These are phyloP conservation scores for Anisognathus igniventris DNA, from an alignment of 2,797 vertebrate species.

Conservation along the genomic window DNA sequence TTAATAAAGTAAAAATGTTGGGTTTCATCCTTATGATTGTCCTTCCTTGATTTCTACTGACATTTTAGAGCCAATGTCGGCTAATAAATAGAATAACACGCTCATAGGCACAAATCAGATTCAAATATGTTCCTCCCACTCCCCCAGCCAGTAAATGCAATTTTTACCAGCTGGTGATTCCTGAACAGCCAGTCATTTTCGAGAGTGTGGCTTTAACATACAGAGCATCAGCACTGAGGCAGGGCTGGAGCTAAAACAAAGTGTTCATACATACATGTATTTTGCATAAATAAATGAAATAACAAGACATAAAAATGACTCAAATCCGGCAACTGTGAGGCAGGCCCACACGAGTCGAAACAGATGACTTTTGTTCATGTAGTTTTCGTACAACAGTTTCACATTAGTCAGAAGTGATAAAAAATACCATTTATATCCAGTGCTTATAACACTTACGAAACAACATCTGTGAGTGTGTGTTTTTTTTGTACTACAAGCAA, in stretches of 20 bases:
- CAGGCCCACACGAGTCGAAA: slow-evolving; percentile 91
- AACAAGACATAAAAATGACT: slow-evolving; percentile 90
- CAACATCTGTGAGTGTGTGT: slow-evolving; percentile 88
- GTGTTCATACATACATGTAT: slow-evolving; percentile 92
- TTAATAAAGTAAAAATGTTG: slow-evolving; percentile 72
- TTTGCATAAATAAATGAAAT: slow-evolving; percentile 99
- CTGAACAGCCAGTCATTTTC: slow-evolving; percentile 79
- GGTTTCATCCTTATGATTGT: slow-evolving; percentile 85
- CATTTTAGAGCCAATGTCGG: slow-evolving; percentile 91
- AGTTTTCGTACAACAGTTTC: slow-evolving; percentile 95
- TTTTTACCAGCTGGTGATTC: slow-evolving; percentile 79
- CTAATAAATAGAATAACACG: slow-evolving; percentile 95
- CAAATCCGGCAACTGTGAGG: slow-evolving; percentile 92
- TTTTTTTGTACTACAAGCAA: slow-evolving; percentile 84
- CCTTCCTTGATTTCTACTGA: slow-evolving; percentile 83
- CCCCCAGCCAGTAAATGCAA: slow-evolving; percentile 78
- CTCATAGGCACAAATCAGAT: slow-evolving; percentile 83
- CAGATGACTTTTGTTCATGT: slow-evolving; percentile 93
- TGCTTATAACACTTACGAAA: slow-evolving; percentile 99
- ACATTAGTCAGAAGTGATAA: slow-evolving; percentile 99
- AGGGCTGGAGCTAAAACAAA: slow-evolving; percentile 94
- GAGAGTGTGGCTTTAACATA: slow-evolving; percentile 79
- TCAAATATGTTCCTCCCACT: slow-evolving; percentile 86
- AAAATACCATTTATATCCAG: slow-evolving; percentile 99
- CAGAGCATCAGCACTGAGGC: slow-evolving; percentile 80